A percentile compares a stretch with the other conserved stretches of the same genome.
Conservation (phyloP, 1,140 invertebrate genomes). For the Drosophila sp. region DNA sequence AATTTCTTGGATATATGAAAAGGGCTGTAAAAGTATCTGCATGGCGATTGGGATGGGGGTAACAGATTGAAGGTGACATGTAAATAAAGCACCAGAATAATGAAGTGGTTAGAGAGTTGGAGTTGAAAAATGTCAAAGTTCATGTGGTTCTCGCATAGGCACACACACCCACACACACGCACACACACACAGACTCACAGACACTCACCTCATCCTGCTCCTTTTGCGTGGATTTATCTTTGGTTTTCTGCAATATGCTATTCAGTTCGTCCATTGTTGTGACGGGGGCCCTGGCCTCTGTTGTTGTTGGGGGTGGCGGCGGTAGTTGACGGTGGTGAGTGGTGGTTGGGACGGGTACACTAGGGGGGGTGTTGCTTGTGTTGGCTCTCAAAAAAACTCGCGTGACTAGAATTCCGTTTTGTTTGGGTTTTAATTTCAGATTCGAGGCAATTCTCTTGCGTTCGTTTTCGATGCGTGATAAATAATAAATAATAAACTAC, state of each 20-base stretch:
- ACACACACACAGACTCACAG: slow-evolving; percentile 29
- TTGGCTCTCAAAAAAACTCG: slow-evolving; percentile 31
- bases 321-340: background rate
- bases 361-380: slow-evolving; percentile 7
- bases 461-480: background rate
- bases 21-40: slow-evolving; percentile 94
- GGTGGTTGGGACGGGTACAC: slow-evolving; percentile 18
- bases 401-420: slow-evolving; percentile 64
- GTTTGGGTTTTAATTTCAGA: slow-evolving; percentile 25
- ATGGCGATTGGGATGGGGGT: slow-evolving; percentile 30
- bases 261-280: slow-evolving; percentile 79
- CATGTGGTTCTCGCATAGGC: slow-evolving; percentile 35
- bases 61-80: slow-evolving; percentile 55
- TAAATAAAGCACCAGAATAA: slow-evolving; percentile 58
- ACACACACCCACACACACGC: slow-evolving; percentile 35
- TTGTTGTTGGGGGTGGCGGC: slow-evolving; percentile 34
- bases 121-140: slow-evolving; percentile 66
- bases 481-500: background rate
- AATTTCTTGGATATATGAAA: slow-evolving; percentile 94
- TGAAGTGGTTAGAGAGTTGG: slow-evolving; percentile 38
- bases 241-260: slow-evolving; percentile 77
- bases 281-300: slow-evolving; percentile 19
- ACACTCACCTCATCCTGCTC: slow-evolving; percentile 80
- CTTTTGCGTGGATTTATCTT: slow-evolving; percentile 81
- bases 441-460: background rate